phyloP scores from a whole-genome alignment of 2,113 vertebrate species.

The Delphinapterus leucas region DNA sequence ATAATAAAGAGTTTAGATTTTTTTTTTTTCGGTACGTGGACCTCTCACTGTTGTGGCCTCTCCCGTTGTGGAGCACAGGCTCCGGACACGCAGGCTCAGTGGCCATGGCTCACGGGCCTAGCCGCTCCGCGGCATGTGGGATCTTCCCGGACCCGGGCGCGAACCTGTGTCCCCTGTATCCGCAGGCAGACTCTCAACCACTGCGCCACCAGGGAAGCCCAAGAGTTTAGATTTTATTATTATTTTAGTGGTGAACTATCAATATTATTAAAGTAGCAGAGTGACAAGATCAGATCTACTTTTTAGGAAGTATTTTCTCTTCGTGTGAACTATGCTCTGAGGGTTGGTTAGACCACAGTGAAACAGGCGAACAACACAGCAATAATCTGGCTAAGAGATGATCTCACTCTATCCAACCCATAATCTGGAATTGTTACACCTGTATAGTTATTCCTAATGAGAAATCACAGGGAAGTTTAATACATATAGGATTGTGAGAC shows the following conservation, averaged over 20 bases:
- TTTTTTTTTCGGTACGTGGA: not conserved
- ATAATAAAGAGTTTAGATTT: not conserved
- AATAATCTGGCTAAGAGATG: not conserved
- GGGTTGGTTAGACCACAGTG: not conserved
- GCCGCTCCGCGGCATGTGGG: no score
- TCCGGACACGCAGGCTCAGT: no score
- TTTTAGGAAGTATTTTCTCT: not conserved
- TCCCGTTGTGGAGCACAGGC: no score
- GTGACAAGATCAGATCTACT: not conserved
- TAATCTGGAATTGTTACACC: not conserved
- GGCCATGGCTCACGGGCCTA: no score
- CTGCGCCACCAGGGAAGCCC: no score
- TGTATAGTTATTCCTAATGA: not conserved
- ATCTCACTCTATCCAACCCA: not conserved
- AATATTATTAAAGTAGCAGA: not conserved
- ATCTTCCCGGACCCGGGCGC: no score
- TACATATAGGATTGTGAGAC: not conserved
- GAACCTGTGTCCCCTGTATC: no score
- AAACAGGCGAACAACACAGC: not conserved
- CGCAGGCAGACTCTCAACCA: no score
- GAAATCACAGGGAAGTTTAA: not conserved
- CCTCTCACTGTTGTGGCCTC: no score
- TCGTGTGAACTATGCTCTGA: not conserved
- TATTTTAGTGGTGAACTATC: not conserved
- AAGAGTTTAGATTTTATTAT: not conserved